Evolutionary conservation across 2,113 vertebrate species (phyloP), one percentile per base, ranked within the genome.

Genomic region (Rhea americana): DNA sequence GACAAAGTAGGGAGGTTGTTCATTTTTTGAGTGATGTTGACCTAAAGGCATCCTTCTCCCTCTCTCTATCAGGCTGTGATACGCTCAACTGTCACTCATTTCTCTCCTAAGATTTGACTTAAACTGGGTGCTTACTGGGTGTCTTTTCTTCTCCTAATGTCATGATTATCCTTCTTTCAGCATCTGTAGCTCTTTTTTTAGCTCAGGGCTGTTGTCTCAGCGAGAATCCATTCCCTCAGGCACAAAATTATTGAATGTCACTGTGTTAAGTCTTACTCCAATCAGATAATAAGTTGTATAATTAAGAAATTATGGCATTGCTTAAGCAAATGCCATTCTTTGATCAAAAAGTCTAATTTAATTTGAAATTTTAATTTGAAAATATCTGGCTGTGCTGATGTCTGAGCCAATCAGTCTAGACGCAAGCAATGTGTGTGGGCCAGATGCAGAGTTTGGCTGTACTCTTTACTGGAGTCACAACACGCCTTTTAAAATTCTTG

Each of bases 281-380:
- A 82, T 73, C 62, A 95, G 67, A 66, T 61, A 80, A 67, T 88
- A 93, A 89, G 28, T 77, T 25, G 13, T 74, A 76, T 73, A 86
- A 74, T 93, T 63, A 96, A 95, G 85, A 96, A 94, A 89, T 95
- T 88, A 93, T 71, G 77, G 43, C 76, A 86, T 70, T 76, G 67
- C 51, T 89, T 82, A 95, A 85, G 66, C 55, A 55, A 93, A 30
- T 66, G 24, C 21, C 59, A 39, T 85, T 92, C 96, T 97, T 96
- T 96, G 95, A 97, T 97, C 97, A 97, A 66, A 82, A 91, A 28
- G 32, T 92, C 84, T 96, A 87, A 94, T 90, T 95, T 96, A 96
- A 95, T 97, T 88, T 96, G 75, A 90, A 96, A 97, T 35, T 90
- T 95, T 96, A 96, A 95, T 97, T 88, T 96, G 75, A 90, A 96